Evolutionary conservation across 2,888 invertebrate species (phyloP), one percentile per base, ranked within the genome.

Genomic region (Hydropsyche betteni): DNA sequence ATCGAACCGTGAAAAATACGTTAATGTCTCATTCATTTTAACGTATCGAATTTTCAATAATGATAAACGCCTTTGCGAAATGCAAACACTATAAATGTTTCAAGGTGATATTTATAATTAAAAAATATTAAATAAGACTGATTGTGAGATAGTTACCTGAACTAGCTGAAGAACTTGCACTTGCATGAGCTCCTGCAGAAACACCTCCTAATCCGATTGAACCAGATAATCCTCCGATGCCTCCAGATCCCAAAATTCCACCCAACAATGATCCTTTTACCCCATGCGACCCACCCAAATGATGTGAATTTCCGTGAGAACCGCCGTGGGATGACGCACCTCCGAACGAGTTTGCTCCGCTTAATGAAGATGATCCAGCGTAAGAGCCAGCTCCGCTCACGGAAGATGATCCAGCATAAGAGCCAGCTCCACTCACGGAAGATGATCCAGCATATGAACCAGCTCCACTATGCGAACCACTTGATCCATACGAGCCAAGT

Each of bases 341-440:
- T 34, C 34, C 10, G 24, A 24, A 24, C 24, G 24, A 24, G 24
- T 2, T 24, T 33, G 64, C 34, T 36, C 69, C 69, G n/a, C 50
- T 33, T 12, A 50, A 50, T 50, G 51, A 61, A 6, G 74, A 74
- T 51, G 44, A 16, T 64, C 64, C 64, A 64, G 33, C 16, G 10
- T 8, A 36, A 61, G 36, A n/a, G 6, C 50, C 74, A 84, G 79
- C 53, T 81, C 78, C 74, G 84, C n/a, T n/a, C n/a, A n/a, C n/a
- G n/a, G 86, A 5, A 82, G 82, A 80, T 83, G 84, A 0, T 77
- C 78, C 69, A 52, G 68, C 68, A n/a, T 44, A 10, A 44, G 44
- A 44, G 24, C 78, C 74, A 14, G n/a, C 36, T 33, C 53, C 52
- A 33, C 75, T n/a, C 8, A 50, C 50, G 77, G 79, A 50, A 78